Conservation (phyloP, 2,113 vertebrate species). For the Cavia porcellus region DNA sequence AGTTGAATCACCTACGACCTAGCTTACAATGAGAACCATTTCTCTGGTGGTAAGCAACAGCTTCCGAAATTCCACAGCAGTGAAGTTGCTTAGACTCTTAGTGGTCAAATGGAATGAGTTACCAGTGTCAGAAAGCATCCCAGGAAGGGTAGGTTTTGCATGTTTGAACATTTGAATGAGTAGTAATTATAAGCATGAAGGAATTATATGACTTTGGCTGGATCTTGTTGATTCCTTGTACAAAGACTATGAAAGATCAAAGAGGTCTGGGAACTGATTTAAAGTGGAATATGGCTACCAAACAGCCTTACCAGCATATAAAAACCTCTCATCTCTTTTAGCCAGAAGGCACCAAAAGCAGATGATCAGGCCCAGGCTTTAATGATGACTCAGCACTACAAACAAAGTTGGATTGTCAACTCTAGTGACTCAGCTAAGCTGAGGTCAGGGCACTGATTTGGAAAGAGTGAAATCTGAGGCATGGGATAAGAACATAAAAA, state of each 20-base stretch:
- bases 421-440: not conserved
- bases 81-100: not conserved
- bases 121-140: not conserved
- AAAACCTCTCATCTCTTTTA: not conserved
- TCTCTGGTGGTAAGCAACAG: not conserved
- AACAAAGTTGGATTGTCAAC: slow-evolving; percentile 33
- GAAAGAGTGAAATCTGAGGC: not conserved
- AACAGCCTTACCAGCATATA: not conserved
- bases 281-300: not conserved
- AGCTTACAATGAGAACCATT: slow-evolving; percentile 22
- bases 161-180: slow-evolving; percentile 44
- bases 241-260: slow-evolving; percentile 8
- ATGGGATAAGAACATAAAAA: slow-evolving; percentile 26
- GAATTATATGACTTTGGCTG: slow-evolving; percentile 6
- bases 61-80: not conserved
- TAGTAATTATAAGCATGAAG: slow-evolving; percentile 8
- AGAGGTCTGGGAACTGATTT: not conserved
- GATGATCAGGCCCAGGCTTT: not conserved
- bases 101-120: not conserved
- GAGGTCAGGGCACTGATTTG: not conserved
- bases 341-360: not conserved
- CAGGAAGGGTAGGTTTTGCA: not conserved
- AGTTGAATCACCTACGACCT: not conserved
- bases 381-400: not conserved
- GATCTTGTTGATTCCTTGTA: not conserved